Conservation (phyloP, 2,797 vertebrate genomes). For the Tachyglossus aculeatus region DNA sequence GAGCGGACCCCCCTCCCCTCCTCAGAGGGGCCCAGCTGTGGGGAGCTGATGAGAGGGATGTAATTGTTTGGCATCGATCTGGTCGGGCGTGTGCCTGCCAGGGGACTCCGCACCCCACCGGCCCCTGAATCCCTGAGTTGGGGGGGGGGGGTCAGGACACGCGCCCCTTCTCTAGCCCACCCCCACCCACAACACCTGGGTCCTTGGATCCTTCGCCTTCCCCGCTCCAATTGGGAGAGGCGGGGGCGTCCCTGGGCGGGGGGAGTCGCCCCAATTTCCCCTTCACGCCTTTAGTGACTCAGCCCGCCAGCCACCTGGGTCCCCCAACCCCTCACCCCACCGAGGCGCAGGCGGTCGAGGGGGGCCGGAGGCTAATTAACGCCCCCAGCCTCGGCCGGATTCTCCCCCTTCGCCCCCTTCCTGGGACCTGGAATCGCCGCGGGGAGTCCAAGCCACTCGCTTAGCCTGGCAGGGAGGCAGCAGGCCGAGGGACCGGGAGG, state of each 20-base stretch:
- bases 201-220: too few species aligned
- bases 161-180: not conserved
- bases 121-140: too few species aligned
- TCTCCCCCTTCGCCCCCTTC: conserved; percentile 30
- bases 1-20: too few species aligned
- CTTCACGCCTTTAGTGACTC: conserved; percentile 56
- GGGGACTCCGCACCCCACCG: too few species aligned
- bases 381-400: too few species aligned
- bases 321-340: not conserved
- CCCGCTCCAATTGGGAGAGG: too few species aligned
- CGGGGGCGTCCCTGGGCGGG: not conserved
- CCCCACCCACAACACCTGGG: not conserved
- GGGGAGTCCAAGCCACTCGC: not conserved
- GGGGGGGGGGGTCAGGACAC: too few species aligned
- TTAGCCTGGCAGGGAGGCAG: not conserved
- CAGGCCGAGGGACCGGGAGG: too few species aligned
- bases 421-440: conserved; percentile 17
- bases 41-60: too few species aligned
- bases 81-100: too few species aligned
- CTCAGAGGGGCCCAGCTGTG: too few species aligned
- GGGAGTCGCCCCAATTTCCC: conserved; percentile 16
- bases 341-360: conserved; percentile 55
- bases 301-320: conserved; percentile 43
- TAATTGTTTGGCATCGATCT: too few species aligned
- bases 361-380: conserved; percentile 16